Evolutionary conservation across 2,113 vertebrate species (phyloP), one percentile per base, ranked within the genome.

Genomic region (Vicugna pacos): DNA sequence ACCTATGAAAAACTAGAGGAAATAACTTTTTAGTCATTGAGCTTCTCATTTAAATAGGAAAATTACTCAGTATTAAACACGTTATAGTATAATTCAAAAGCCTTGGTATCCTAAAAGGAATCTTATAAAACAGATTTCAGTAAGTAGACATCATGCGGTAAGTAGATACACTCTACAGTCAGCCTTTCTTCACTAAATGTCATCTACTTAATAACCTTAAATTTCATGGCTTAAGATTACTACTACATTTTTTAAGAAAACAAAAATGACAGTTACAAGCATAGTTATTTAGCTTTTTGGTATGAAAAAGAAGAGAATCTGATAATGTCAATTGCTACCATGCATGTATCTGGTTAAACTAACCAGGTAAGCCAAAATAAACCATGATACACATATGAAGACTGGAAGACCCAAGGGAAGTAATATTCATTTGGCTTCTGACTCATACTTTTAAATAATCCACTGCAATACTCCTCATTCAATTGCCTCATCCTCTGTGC

Each of bases 371-470:
- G 50, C 26, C 80, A 95, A 95, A 94, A 92, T 70, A 94, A 94
- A 83, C 42, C 20, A 95, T 24, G 42, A 65, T 28, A 67, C 1
- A 92, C 35, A 85, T 17, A 64, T 6, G 60, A 96, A 86, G 58
- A 92, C 9, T 75, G 58, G 56, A 28, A 88, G 58, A 77, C 64
- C 52, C 48, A 9, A 56, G 54, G 91, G 89, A 96, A 89, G 38
- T 76, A 91, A 72, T 76, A 96, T 75, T 96, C 93, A 73, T 91
- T 77, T 94, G n/a, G 42, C 11, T 91, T 96, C 54, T 95, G 85
- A 91, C 86, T 94, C 96, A 94, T 6, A 92, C 32, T 89, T 94
- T 94, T 73, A 93, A 96, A 93, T 85, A 95, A 93, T 89, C 64
- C 50, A 76, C 35, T 87, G 79, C 83, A 94, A 95, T 87, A 86